Evolutionary conservation across 2,113 vertebrate genomes (phyloP).

Genomic region (Dipodomys stephensi): DNA sequence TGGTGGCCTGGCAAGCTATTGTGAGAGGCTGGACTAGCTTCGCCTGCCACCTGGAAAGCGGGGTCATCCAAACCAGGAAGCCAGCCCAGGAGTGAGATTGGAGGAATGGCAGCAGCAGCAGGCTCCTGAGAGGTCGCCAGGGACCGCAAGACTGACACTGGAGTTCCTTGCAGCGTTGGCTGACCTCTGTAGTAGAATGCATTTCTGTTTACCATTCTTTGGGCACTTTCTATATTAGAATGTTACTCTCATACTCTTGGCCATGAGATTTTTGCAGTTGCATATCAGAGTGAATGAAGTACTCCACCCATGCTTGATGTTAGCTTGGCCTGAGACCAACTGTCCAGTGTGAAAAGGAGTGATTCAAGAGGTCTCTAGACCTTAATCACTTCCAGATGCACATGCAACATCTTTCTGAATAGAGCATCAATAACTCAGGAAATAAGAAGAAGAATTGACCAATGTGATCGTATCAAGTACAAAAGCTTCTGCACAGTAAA

Average conservation of each 20-base stretch:
- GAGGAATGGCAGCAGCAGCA: neutral
- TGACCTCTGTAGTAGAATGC: neutral
- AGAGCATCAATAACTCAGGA: too few relatives aligned
- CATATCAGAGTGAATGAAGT: neutral
- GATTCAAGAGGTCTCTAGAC: neutral
- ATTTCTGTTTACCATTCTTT: neutral
- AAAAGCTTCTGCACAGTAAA: too few relatives aligned
- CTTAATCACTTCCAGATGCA: too few relatives aligned
- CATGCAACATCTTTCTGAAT: too few relatives aligned
- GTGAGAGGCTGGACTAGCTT: neutral
- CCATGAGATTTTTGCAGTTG: neutral
- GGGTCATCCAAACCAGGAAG: neutral
- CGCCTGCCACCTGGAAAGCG: neutral
- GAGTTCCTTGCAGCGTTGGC: neutral
- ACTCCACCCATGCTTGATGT: neutral
- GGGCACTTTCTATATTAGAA: neutral
- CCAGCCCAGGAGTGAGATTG: neutral
- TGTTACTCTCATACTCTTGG: neutral
- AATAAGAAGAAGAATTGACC: too few relatives aligned
- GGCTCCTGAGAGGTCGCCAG: neutral
- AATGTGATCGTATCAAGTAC: too few relatives aligned
- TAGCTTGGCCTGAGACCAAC: neutral
- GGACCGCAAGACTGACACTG: too few relatives aligned
- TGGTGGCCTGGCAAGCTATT: neutral
- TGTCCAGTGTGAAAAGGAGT: neutral